Conservation (phyloP, 2,797 vertebrate genomes). For the Cyclura pinguis region DNA sequence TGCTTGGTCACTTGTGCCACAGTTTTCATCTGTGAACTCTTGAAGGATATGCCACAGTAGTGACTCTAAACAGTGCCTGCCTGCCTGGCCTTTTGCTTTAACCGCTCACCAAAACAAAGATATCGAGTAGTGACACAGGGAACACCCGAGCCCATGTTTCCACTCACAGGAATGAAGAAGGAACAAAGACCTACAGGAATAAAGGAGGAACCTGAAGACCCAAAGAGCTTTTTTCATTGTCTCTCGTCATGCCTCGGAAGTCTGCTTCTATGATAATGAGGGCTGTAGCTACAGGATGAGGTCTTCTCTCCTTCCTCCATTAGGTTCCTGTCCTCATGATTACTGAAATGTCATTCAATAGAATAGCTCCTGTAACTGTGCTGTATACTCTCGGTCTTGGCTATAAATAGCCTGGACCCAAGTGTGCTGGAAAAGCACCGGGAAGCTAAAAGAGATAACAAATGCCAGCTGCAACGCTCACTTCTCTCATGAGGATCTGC, state of each 20-base stretch:
- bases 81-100: neutral
- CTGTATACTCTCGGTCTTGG: constrained; percentile 7
- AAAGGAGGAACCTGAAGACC: neutral
- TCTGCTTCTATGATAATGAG: neutral
- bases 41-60: too few relatives aligned
- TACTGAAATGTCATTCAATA: constrained; percentile 58
- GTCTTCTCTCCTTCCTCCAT: neutral
- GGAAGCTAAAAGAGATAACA: constrained; percentile 30
- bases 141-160: neutral
- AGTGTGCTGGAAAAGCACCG: constrained; percentile 8
- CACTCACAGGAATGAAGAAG: neutral
- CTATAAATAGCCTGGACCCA: constrained; percentile 73
- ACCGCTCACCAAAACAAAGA: neutral
- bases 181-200: neutral
- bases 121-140: neutral
- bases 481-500: fast-evolving
- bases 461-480: neutral
- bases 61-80: neutral
- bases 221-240: constrained; percentile 26
- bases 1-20: too few relatives aligned
- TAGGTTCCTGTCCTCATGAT: neutral
- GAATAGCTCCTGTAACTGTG: fast-evolving
- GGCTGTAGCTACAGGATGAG: neutral
- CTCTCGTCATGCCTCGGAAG: constrained; percentile 6
- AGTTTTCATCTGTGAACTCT: too few relatives aligned